Conservation (phyloP, 1,140 invertebrate genomes). For the Aphis craccivora region DNA sequence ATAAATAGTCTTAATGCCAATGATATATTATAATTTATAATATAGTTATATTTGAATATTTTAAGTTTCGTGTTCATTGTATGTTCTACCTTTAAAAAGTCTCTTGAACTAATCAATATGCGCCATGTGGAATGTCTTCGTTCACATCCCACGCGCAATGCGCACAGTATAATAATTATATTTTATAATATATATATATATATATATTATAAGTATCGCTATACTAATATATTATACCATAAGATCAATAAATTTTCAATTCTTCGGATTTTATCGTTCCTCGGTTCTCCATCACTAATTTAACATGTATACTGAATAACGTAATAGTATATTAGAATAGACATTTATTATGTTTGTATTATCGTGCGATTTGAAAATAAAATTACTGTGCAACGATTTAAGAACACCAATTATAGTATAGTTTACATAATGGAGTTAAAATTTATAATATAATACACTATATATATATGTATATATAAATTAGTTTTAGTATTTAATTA, state of each 20-base stretch:
- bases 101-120: slow-evolving; percentile 16
- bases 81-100: not conserved
- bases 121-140: not conserved
- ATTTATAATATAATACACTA: not conserved
- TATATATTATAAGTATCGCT: not conserved
- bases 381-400: not conserved
- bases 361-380: not conserved
- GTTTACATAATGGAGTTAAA: not conserved
- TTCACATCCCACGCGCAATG: not conserved
- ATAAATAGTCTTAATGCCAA: not conserved
- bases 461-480: not conserved
- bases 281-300: not conserved
- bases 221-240: not conserved
- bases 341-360: slow-evolving; percentile 6
- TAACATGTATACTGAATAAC: not conserved
- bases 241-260: not conserved
- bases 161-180: not conserved
- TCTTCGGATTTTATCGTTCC: not conserved
- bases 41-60: not conserved
- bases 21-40: slow-evolving; percentile 2
- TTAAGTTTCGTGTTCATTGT: not conserved
- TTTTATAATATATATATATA: not conserved
- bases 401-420: not conserved
- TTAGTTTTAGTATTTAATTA: not conserved
- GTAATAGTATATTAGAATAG: not conserved